phyloP scores from a whole-genome alignment of 2,797 vertebrate genomes.

The Falco rusticolus region DNA sequence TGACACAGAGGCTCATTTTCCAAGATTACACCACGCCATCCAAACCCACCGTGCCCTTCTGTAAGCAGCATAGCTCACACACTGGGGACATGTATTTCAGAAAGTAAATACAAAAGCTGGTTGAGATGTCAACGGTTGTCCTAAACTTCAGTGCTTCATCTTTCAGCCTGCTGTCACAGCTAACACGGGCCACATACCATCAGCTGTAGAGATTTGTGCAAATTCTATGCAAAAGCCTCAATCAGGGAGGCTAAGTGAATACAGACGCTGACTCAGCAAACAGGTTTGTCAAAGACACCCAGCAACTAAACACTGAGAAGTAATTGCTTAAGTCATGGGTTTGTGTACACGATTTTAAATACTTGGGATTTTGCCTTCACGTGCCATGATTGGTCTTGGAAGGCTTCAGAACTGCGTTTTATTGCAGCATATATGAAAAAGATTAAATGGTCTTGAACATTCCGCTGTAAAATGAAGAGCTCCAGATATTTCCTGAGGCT shows the following conservation, averaged over 20 bases:
- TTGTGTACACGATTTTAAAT: not conserved
- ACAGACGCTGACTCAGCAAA: not conserved
- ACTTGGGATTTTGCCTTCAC: not conserved
- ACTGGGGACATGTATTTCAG: not conserved
- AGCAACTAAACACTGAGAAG: not conserved
- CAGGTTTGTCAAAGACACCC: not conserved
- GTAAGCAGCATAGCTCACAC: not conserved
- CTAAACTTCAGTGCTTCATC: not conserved
- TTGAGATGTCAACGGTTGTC: not conserved
- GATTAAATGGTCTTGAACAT: slow-evolving; percentile 9
- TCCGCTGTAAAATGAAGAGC: not conserved
- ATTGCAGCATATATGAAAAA: not conserved
- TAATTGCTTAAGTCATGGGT: not conserved
- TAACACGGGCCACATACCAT: not conserved
- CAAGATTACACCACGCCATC: not conserved
- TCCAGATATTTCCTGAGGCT: not conserved
- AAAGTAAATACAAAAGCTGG: not conserved
- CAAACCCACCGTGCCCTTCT: not conserved
- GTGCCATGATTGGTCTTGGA: not conserved
- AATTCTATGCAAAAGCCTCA: not conserved
- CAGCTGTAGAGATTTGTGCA: not conserved
- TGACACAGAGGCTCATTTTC: not conserved
- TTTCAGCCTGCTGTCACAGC: not conserved
- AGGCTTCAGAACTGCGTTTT: not conserved
- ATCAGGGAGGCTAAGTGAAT: not conserved